Evolutionary conservation across 2,797 vertebrate genomes (phyloP).

Genomic region (Lithobates pipiens): DNA sequence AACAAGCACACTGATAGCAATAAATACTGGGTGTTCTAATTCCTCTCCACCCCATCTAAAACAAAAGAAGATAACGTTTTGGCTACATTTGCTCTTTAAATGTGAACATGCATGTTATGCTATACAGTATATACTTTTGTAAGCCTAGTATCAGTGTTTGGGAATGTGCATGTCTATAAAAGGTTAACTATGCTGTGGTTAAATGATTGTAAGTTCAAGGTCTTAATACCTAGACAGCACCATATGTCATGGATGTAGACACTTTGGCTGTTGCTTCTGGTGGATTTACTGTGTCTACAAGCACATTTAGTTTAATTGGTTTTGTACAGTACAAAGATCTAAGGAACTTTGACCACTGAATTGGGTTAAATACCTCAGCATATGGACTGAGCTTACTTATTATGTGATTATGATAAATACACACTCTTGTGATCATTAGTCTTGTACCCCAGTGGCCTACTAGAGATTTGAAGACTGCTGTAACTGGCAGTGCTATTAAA

Average conservation of each 20-base stretch:
- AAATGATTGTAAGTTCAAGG: constrained; percentile 5
- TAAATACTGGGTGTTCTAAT: too few relatives aligned
- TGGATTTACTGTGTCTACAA: constrained; percentile 23
- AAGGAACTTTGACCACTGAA: neutral
- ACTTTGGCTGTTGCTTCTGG: constrained; percentile 6
- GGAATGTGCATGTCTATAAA: neutral
- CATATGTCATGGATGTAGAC: constrained; percentile 52
- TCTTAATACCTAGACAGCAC: constrained; percentile 42
- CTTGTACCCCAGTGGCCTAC: neutral
- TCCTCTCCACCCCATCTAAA: too few relatives aligned
- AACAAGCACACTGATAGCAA: too few relatives aligned
- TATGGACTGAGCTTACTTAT: constrained; percentile 13
- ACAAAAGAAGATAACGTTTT: too few relatives aligned
- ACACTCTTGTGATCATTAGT: neutral
- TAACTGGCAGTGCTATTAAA: neutral
- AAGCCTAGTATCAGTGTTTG: neutral
- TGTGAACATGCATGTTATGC: neutral
- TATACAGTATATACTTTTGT: neutral
- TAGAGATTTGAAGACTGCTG: neutral
- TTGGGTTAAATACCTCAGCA: constrained; percentile 4
- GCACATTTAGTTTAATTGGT: constrained; percentile 33
- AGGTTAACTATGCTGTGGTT: neutral
- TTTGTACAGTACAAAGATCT: constrained; percentile 17
- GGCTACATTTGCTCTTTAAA: too few relatives aligned
- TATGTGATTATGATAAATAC: constrained; percentile 3